Percentiles rank a stretch among this genome's conserved stretches.
phyloP scores from a whole-genome alignment of 1,140 invertebrate species.

The Macrobrachium rosenbergii region DNA sequence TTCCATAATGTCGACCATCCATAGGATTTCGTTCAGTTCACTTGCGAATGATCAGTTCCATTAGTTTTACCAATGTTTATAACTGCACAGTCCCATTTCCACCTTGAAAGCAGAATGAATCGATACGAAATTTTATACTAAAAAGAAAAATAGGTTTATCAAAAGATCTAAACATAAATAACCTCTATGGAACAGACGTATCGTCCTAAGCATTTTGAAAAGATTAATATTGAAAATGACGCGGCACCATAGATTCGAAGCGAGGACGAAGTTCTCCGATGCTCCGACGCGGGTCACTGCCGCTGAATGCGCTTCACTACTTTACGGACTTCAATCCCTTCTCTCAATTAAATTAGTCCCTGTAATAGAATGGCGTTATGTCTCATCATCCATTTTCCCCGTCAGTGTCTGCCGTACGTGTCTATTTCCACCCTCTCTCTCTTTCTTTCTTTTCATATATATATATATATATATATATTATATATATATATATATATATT shows the following conservation, averaged over 20 bases:
- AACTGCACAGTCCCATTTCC: too few species aligned
- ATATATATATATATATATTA: too few species aligned
- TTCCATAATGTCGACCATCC: background rate
- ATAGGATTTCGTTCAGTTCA: background rate
- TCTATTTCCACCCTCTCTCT: too few species aligned
- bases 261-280: background rate
- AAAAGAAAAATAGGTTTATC: too few species aligned
- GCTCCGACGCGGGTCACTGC: slow-evolving; percentile 37
- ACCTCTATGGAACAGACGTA: background rate
- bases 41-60: background rate
- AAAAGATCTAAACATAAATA: background rate
- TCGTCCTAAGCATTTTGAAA: background rate
- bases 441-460: too few species aligned
- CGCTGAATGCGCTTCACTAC: slow-evolving; percentile 35
- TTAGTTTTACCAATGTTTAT: too few species aligned
- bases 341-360: slow-evolving; percentile 36
- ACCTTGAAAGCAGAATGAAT: too few species aligned
- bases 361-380: too few species aligned
- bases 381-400: too few species aligned
- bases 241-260: background rate
- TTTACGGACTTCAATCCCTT: slow-evolving; percentile 31
- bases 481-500: too few species aligned
- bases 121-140: too few species aligned
- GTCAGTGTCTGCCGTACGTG: background rate
- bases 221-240: background rate